These are phyloP conservation scores for Drepana falcataria DNA, from an alignment of 2,888 invertebrate genomes.

Conservation along the genomic window DNA sequence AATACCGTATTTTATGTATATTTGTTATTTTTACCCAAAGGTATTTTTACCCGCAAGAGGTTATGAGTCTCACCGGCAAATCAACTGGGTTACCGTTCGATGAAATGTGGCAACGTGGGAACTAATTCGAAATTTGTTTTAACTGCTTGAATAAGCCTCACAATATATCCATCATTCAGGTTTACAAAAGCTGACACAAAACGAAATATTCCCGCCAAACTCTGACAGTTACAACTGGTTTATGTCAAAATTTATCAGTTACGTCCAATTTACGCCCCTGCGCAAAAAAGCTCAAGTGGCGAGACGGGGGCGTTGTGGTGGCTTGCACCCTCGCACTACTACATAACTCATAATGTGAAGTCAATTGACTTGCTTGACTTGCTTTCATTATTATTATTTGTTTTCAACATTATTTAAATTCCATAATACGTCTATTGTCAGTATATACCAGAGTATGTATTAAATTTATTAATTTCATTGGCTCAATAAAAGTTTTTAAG, in stretches of 20 bases:
- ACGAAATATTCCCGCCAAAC: constrained; percentile 49
- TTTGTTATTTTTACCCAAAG: no score
- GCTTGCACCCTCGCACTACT: constrained; percentile 22
- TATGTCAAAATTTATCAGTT: constrained; percentile 73
- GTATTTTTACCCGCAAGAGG: no score
- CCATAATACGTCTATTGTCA: background rate
- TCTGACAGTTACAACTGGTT: constrained; percentile 69
- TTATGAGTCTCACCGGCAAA: no score
- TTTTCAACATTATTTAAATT: constrained; percentile 6
- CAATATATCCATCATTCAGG: constrained; percentile 47
- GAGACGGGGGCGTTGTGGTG: constrained; percentile 34
- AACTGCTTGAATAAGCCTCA: background rate
- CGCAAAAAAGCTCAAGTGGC: constrained; percentile 64
- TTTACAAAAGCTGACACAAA: constrained; percentile 63
- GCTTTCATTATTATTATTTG: constrained; percentile 59
- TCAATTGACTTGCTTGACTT: constrained; percentile 76
- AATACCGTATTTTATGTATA: no score
- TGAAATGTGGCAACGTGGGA: constrained; percentile 7
- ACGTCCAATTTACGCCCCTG: constrained; percentile 63
- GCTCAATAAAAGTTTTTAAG: no score
- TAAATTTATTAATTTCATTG: no score
- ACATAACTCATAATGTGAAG: constrained; percentile 26
- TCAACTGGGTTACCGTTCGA: background rate
- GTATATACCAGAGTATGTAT: no score
- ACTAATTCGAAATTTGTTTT: constrained; percentile 8